Conservation (phyloP, 1,140 invertebrate species). For the Matsumurasca onukii region DNA sequence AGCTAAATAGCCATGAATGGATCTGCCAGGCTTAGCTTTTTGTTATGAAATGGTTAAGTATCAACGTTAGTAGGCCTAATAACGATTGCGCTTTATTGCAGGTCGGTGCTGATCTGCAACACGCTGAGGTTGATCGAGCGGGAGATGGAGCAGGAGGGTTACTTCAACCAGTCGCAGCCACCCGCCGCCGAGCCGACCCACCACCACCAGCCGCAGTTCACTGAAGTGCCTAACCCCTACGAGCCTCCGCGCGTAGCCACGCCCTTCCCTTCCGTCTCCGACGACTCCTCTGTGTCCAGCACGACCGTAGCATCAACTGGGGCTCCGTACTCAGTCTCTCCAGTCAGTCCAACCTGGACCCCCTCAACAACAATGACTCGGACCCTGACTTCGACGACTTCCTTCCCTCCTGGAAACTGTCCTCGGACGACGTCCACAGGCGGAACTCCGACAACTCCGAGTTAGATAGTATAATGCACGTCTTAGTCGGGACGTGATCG, state of each 20-base stretch:
- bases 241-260: slow-evolving; percentile 52
- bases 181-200: slow-evolving; percentile 36
- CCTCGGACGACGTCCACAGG: slow-evolving; percentile 66
- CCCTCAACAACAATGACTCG: slow-evolving; percentile 70
- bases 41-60: too few relatives aligned
- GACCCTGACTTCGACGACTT: slow-evolving; percentile 50
- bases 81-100: too few relatives aligned
- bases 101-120: slow-evolving; percentile 93
- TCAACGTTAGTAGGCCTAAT: too few relatives aligned
- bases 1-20: too few relatives aligned
- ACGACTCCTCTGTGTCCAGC: slow-evolving; percentile 45
- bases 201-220: slow-evolving; percentile 50
- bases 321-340: slow-evolving; percentile 84
- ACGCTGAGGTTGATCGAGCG: slow-evolving; percentile 87
- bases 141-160: slow-evolving; percentile 81
- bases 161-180: slow-evolving; percentile 37
- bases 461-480: slow-evolving; percentile 37
- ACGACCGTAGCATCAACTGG: slow-evolving; percentile 85
- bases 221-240: slow-evolving; percentile 51
- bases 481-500: slow-evolving; percentile 33
- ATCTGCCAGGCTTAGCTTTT: too few relatives aligned
- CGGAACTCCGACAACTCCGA: slow-evolving; percentile 25
- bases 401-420: slow-evolving; percentile 63
- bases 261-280: slow-evolving; percentile 44
- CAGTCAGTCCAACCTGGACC: slow-evolving; percentile 79